Conservation (phyloP, 2,888 invertebrate genomes). For the Idaea biselata region DNA sequence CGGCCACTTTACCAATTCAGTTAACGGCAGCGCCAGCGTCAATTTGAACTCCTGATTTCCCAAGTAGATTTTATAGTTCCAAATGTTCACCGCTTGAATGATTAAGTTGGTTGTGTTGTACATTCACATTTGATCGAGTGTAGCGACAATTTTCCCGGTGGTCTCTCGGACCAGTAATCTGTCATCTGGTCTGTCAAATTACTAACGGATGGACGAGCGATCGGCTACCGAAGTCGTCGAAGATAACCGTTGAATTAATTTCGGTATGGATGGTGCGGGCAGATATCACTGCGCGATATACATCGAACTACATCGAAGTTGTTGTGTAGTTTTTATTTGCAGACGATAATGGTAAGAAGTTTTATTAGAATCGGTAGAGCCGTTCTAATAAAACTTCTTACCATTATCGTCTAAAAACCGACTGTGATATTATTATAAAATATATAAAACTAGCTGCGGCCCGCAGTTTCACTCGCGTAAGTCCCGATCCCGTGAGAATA, state of each 20-base stretch:
- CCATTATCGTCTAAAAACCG: too few species aligned
- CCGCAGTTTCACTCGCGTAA: too few species aligned
- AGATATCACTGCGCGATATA: neutral
- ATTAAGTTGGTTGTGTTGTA: constrained; percentile 46
- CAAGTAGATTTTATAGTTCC: neutral
- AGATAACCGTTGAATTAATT: constrained; percentile 60
- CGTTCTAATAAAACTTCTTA: too few species aligned
- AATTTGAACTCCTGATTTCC: neutral
- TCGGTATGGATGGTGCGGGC: neutral
- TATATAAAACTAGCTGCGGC: too few species aligned
- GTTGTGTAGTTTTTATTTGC: too few species aligned
- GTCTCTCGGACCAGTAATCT: constrained; percentile 73
- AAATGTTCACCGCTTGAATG: neutral
- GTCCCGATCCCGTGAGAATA: too few species aligned
- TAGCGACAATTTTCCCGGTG: constrained; percentile 73
- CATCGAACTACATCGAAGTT: neutral
- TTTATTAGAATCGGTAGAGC: too few species aligned
- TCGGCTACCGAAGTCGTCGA: constrained; percentile 78
- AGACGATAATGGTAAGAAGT: too few species aligned
- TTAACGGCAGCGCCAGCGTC: neutral
- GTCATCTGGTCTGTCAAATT: constrained; percentile 81
- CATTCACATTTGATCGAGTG: constrained; percentile 40
- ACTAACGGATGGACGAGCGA: constrained; percentile 78
- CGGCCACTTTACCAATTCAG: neutral
- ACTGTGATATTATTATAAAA: too few species aligned